Conservation (phyloP, 92 coral and sea anemone species). For the Palythoa caribaeorum region DNA sequence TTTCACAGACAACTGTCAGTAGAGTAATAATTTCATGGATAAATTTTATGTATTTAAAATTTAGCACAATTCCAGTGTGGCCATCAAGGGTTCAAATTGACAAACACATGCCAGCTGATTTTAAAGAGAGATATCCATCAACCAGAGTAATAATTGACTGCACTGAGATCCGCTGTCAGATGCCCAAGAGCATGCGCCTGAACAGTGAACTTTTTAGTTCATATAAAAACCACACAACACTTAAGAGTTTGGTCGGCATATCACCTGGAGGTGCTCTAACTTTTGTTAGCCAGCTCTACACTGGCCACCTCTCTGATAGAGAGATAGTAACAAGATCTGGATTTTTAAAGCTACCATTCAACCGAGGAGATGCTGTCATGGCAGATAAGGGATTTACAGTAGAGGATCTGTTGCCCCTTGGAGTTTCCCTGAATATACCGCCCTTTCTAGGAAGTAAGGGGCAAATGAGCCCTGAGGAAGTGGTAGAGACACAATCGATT, state of each 20-base stretch:
- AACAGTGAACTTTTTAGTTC: constrained; percentile 67
- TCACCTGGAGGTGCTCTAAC: constrained; percentile 72
- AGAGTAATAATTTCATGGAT: constrained; percentile 63
- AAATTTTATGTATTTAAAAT: constrained; percentile 52
- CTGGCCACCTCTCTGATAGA: constrained; percentile 71
- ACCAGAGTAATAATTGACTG: constrained; percentile 72
- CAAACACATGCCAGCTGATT: constrained; percentile 66
- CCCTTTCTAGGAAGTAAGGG: constrained; percentile 67
- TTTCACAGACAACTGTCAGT: constrained; percentile 62
- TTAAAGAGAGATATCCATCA: constrained; percentile 66
- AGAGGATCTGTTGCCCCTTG: constrained; percentile 62
- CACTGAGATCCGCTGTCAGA: constrained; percentile 70
- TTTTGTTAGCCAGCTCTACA: constrained; percentile 72
- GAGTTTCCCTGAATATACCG: constrained; percentile 70
- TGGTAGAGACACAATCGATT: constrained; percentile 69
- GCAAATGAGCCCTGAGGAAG: constrained; percentile 74
- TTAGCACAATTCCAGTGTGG: constrained; percentile 61
- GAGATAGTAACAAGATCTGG: constrained; percentile 66
- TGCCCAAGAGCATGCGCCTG: constrained; percentile 71
- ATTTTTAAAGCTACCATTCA: constrained; percentile 60
- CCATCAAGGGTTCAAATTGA: constrained; percentile 68
- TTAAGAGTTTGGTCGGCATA: constrained; percentile 73
- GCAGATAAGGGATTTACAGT: constrained; percentile 79
- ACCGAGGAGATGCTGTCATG: constrained; percentile 70
- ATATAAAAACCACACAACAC: constrained; percentile 65